Base-by-base conservation (phyloP, 2,797 vertebrate genomes). In the Xiphorhynchus erythropygius region DNA sequence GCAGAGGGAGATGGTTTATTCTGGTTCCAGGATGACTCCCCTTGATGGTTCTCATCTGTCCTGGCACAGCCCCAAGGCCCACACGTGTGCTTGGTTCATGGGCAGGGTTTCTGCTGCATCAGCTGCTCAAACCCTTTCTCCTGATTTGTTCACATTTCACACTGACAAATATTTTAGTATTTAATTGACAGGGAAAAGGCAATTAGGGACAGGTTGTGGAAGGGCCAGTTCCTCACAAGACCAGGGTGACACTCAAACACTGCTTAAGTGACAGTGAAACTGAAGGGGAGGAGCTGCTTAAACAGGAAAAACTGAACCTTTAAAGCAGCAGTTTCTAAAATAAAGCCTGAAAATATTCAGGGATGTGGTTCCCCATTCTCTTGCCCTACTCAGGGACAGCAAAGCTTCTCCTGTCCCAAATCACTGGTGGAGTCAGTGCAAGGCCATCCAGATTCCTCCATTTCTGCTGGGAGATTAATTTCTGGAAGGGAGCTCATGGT, bases 351-450 rank as follows among this genome's bases (percentile, higher is more conserved):
- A 70, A 65, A 44, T 28, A 78, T 16, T 18, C 74, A 47, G 63
- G 46, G 42, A 32, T 8, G 33, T 7, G 41, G 59, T 62, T 57
- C 32, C 39, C 35, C 52, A 14, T 32, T 57, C 27, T 59, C 33
- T 55, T 46, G 57, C 69, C 18, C 18, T 63, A 0, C 18, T 33
- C 52, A 18, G 44, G 73, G 79, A 41, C 79, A 84, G 30, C 2
- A 4, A 17, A 55, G 17, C n/a, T 77, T 25, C 3, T 10, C 41
- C 74, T 55, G 56, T 18, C 65, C 52, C 44, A 28, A 8, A 69
- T 21, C 41, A 8, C n/a, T 3, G 1, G 3, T 9, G 11, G 0
- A 4, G 62, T 17, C 52, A 50, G 1, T 1, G 5, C 25, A 13
- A 33, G n/a, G 11, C 25, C 18, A 10, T 4, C 27, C 47, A 8